Evolutionary conservation across 2,113 vertebrate genomes (phyloP).

Genomic region (Peromyscus leucopus): DNA sequence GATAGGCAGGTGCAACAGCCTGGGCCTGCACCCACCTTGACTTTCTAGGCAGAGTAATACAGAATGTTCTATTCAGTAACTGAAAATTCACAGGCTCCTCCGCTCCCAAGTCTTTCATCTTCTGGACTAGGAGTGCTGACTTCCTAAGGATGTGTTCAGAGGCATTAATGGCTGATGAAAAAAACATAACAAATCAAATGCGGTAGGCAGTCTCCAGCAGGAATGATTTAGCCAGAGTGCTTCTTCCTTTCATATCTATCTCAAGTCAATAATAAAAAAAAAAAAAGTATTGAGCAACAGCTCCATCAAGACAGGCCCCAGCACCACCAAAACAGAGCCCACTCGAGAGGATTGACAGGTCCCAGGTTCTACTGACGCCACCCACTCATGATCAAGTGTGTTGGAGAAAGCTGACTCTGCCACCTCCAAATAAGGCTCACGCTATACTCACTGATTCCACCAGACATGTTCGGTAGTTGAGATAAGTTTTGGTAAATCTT

Average conservation of each 20-base stretch:
- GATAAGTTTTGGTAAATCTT: not conserved
- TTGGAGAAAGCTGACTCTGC: not conserved
- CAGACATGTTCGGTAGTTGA: not conserved
- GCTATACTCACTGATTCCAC: not conserved
- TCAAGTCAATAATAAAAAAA: not conserved
- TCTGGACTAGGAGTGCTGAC: not conserved
- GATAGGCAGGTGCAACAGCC: not conserved
- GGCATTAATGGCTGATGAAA: not conserved
- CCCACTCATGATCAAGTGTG: too few species aligned
- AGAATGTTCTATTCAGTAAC: not conserved
- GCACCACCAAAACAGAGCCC: not conserved
- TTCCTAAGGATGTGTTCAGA: not conserved
- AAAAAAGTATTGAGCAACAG: not conserved
- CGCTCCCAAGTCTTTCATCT: conserved; percentile 26
- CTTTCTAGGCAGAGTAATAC: not conserved
- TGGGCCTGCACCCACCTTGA: not conserved
- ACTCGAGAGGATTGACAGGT: not conserved
- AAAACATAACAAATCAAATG: conserved; percentile 3
- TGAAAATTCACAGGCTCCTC: not conserved
- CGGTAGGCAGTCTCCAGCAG: not conserved
- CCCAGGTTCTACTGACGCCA: not conserved
- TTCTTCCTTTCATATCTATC: not conserved
- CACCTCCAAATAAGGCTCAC: not conserved
- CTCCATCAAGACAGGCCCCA: not conserved
- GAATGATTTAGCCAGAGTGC: not conserved